Percentiles rank a stretch among this genome's conserved stretches.
phyloP scores from a whole-genome alignment of 1,140 invertebrate species.

The Aplysia californica region DNA sequence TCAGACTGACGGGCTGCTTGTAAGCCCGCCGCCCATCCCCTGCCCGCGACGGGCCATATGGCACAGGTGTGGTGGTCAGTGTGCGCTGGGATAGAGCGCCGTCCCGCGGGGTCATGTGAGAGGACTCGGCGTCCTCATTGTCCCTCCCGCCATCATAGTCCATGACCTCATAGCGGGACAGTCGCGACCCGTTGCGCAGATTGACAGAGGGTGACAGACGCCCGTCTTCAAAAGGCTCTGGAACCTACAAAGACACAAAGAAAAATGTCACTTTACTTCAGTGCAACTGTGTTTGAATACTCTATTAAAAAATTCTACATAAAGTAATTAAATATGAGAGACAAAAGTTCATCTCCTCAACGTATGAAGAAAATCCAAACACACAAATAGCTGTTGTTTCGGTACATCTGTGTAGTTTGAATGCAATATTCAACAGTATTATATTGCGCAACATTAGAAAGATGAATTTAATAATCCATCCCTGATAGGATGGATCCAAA shows the following conservation, averaged over 20 bases:
- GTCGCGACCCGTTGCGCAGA: slow-evolving; percentile 34
- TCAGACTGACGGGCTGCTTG: not conserved
- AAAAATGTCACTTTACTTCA: no score
- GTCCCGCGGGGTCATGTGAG: slow-evolving; percentile 25
- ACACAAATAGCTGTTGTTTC: no score
- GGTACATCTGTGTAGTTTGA: no score
- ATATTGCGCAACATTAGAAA: no score
- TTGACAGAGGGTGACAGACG: slow-evolving; percentile 35
- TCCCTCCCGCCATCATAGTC: slow-evolving; percentile 25
- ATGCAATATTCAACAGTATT: no score
- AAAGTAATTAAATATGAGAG: no score
- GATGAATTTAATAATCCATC: no score
- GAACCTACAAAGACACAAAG: slow-evolving; percentile 13
- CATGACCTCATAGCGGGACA: slow-evolving; percentile 26
- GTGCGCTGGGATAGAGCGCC: not conserved
- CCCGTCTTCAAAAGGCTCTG: slow-evolving; percentile 34
- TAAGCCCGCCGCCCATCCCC: not conserved
- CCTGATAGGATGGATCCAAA: no score
- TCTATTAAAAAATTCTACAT: no score
- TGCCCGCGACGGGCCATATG: slow-evolving; percentile 1
- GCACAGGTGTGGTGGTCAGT: slow-evolving; percentile 13
- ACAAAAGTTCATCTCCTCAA: no score
- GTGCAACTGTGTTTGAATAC: no score
- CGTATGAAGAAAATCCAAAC: no score
- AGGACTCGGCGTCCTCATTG: slow-evolving; percentile 1